Conservation (phyloP, 2,797 vertebrate genomes). For the Odontamblyopus lacepedii region DNA sequence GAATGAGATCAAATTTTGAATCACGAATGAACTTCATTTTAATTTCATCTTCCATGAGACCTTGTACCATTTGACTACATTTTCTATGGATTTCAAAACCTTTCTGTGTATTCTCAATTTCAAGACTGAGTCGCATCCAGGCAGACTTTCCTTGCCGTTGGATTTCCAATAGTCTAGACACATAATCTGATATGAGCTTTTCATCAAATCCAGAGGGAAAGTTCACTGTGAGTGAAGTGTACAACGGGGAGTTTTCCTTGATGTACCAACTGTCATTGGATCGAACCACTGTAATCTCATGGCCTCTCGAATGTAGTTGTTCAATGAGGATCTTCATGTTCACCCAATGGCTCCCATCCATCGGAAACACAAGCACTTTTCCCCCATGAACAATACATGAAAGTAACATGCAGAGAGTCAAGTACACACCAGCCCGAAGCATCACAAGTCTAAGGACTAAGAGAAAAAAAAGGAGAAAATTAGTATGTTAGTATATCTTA, state of each 20-base stretch:
- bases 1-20: constrained; percentile 51
- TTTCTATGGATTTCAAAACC: constrained; percentile 6
- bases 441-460: constrained; percentile 35
- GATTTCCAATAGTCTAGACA: constrained; percentile 34
- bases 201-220: constrained; percentile 35
- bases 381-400: constrained; percentile 30
- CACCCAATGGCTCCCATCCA: constrained; percentile 69
- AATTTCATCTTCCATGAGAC: constrained; percentile 42
- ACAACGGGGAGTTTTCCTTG: constrained; percentile 49
- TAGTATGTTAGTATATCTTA: too few species aligned
- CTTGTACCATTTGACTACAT: constrained; percentile 13
- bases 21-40: constrained; percentile 31
- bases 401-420: constrained; percentile 30
- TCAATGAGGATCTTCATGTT: constrained; percentile 66
- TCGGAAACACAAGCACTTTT: constrained; percentile 57
- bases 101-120: constrained; percentile 31
- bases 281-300: constrained; percentile 47
- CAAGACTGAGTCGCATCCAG: constrained; percentile 46
- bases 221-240: constrained; percentile 40
- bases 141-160: constrained; percentile 41
- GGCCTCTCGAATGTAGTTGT: constrained; percentile 57
- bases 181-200: constrained; percentile 22
- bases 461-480: constrained; percentile 10
- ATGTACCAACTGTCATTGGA: constrained; percentile 55
- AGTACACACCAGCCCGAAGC: constrained; percentile 18